phyloP scores from a whole-genome alignment of 2,113 vertebrate species.

The Lagopus leucura region DNA sequence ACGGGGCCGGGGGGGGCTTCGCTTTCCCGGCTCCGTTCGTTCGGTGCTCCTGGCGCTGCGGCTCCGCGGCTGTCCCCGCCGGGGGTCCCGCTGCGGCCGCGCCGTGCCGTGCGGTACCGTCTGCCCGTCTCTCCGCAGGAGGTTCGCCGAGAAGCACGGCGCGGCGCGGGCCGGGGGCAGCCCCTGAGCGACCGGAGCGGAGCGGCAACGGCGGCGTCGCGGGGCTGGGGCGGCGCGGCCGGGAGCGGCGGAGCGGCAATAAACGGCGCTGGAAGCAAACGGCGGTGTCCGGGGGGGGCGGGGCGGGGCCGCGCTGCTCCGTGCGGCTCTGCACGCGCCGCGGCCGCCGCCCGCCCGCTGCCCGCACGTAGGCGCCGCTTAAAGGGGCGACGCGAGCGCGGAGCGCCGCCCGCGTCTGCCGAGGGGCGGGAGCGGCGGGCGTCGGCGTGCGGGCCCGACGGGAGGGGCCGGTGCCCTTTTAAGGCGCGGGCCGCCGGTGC shows the following conservation, averaged over 20 bases:
- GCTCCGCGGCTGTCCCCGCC: too few relatives aligned
- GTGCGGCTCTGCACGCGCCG: conserved; percentile 7
- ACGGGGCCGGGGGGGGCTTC: too few relatives aligned
- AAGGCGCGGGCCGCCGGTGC: not conserved
- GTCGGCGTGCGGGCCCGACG: not conserved
- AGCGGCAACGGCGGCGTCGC: not conserved
- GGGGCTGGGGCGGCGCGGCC: not conserved
- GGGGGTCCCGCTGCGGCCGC: too few relatives aligned
- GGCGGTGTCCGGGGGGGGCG: not conserved
- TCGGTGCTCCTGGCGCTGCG: too few relatives aligned
- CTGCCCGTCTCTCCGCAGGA: conserved; percentile 11
- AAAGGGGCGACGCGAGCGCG: not conserved
- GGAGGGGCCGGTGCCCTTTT: not conserved
- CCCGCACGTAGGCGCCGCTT: conserved; percentile 25
- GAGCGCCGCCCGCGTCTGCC: not conserved
- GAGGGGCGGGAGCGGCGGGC: not conserved
- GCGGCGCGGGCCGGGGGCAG: conserved; percentile 18
- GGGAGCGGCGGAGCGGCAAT: not conserved
- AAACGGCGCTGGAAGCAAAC: not conserved
- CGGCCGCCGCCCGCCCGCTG: not conserved
- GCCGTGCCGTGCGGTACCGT: too few relatives aligned
- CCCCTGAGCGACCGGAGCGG: not conserved
- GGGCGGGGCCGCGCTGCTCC: not conserved
- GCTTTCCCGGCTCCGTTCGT: too few relatives aligned
- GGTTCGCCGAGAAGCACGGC: conserved; percentile 50